Base-by-base conservation (phyloP, 2,888 invertebrate species). In the Heliconius ethilla region DNA sequence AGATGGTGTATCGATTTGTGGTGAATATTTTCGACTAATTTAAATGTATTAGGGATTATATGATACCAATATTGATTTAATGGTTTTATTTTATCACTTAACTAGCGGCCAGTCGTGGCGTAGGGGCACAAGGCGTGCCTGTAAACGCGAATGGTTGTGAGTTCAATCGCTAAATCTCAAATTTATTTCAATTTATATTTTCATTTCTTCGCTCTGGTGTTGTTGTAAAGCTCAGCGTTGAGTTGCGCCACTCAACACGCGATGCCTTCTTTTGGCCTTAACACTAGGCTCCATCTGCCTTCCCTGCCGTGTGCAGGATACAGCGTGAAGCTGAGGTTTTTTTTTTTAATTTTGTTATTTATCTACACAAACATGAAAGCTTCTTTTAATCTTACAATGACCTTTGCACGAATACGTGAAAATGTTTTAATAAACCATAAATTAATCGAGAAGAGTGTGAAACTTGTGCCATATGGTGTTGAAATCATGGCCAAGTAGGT, bases 1-100 rank as follows among this genome's bases (percentile, higher is more conserved):
- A 63, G n/a, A 67, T 45, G 25, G 63, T 74, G 40, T 37, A 74
- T 74, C 63, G 74, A 74, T 74, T 74, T 63, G 63, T 27, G 63
- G 40, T 70, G 70, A 70, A 70, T 70, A 55, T 27, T 74, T 62
- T 59, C 1, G 25, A 62, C 25, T 59, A 45, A 74, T 74, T 62
- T 62, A 62, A 74, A 74, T 74, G 40, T 45, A 74, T 74, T 63
- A 74, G 25, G 40, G 27, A 40, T 63, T 37, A 63, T 45, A 63
- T n/a, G 33, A 40, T 63, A 63, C 18, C 5, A 37, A 22, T 40
- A 74, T n/a, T 63, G 40, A 63, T 74, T 63, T 63, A 62, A 40
- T 62, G n/a, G 25, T 73, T 59, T 73, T 18, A 0, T 73, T 73
- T 59, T 63, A 25, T 63, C 18, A 62, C 10, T 63, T 62, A 62